phyloP scores from a whole-genome alignment of 2,113 vertebrate species.

The Burhinus bistriatus region DNA sequence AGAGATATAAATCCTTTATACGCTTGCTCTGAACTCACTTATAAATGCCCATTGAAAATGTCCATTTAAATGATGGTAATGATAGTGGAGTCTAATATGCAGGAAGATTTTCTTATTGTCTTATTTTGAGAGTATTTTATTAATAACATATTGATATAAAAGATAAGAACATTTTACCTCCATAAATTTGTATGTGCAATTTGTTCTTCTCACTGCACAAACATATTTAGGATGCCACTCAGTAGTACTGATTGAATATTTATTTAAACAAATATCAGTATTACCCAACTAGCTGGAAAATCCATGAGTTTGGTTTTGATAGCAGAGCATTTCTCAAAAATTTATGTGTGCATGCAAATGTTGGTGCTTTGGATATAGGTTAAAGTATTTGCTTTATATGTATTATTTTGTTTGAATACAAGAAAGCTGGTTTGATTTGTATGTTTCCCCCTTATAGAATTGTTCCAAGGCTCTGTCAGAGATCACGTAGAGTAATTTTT shows the following conservation, averaged over 20 bases:
- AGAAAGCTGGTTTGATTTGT: slow-evolving; percentile 86
- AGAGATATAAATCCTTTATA: slow-evolving; percentile 66
- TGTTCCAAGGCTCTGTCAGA: slow-evolving; percentile 88
- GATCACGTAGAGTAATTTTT: slow-evolving; percentile 86
- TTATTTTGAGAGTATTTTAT: slow-evolving; percentile 76
- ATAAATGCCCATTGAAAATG: slow-evolving; percentile 69
- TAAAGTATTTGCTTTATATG: slow-evolving; percentile 85
- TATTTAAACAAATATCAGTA: slow-evolving; percentile 84
- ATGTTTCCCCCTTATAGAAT: slow-evolving; percentile 87
- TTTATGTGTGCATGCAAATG: slow-evolving; percentile 84
- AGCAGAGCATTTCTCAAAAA: slow-evolving; percentile 79
- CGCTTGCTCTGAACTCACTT: slow-evolving; percentile 60
- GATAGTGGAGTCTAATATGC: slow-evolving; percentile 69
- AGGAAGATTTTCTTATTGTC: slow-evolving; percentile 74
- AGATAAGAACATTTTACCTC: slow-evolving; percentile 75
- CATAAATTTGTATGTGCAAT: slow-evolving; percentile 75
- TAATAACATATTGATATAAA: slow-evolving; percentile 79
- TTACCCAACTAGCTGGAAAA: slow-evolving; percentile 84
- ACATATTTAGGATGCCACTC: slow-evolving; percentile 77
- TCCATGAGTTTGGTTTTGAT: slow-evolving; percentile 80
- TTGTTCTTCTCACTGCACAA: slow-evolving; percentile 73
- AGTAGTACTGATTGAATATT: slow-evolving; percentile 78
- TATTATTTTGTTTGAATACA: slow-evolving; percentile 86
- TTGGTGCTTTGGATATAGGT: slow-evolving; percentile 81
- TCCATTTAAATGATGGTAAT: slow-evolving; percentile 76